Conservation (phyloP, 2,113 vertebrate species). For the Osmerus eperlanus region DNA sequence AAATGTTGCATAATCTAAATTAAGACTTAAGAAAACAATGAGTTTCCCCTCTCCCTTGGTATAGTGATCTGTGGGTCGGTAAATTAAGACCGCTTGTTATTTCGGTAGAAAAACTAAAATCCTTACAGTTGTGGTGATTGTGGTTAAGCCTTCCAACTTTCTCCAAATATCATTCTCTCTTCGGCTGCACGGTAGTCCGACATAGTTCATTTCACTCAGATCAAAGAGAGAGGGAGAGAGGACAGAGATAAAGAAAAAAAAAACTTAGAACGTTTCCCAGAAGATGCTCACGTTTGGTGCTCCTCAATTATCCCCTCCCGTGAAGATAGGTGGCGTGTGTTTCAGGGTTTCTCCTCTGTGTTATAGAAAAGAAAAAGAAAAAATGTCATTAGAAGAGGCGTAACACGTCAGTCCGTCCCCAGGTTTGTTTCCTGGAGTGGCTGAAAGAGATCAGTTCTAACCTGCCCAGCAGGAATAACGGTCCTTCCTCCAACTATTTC, state of each 20-base stretch:
- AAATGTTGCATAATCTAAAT: constrained; percentile 19
- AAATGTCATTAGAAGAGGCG: constrained; percentile 99
- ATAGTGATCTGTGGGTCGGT: constrained; percentile 19
- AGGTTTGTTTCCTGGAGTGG: constrained; percentile 99
- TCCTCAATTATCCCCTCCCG: constrained; percentile 99
- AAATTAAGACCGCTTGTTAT: constrained; percentile 22
- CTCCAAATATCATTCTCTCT: constrained; percentile 76
- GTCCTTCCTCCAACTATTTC: constrained; percentile 93
- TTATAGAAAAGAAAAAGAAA: constrained; percentile 94
- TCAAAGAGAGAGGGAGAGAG: constrained; percentile 5
- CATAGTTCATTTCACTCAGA: constrained; percentile 89
- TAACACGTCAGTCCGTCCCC: constrained; percentile 99
- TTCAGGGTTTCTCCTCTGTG: constrained; percentile 93
- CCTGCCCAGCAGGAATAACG: constrained; percentile 99
- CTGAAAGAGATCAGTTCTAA: constrained; percentile 99
- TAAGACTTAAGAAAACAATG: constrained; percentile 10
- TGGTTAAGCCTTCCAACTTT: constrained; percentile 77
- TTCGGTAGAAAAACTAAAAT: neutral
- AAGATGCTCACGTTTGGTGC: constrained; percentile 99
- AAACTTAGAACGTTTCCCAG: constrained; percentile 89
- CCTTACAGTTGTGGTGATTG: constrained; percentile 46
- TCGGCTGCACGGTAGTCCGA: constrained; percentile 89
- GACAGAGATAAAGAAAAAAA: constrained; percentile 19
- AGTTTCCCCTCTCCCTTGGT: constrained; percentile 22
- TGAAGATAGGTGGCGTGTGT: constrained; percentile 99